Base-by-base conservation (phyloP, 1,140 invertebrate genomes). In the Drosophila navojoa region DNA sequence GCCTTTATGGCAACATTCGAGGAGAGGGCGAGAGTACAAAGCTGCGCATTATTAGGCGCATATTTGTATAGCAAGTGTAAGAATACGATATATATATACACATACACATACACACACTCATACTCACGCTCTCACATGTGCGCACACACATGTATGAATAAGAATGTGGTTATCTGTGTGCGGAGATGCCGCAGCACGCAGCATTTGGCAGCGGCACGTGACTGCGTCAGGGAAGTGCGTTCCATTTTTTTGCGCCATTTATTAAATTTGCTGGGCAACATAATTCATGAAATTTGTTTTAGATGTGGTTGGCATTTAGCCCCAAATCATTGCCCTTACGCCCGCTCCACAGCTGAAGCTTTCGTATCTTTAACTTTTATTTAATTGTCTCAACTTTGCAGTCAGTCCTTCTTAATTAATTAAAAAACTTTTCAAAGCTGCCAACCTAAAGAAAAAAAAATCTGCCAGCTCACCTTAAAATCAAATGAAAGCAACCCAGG, bases 21-120 rank as follows among this genome's bases (percentile, higher is more conserved):
- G 29, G 25, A 11, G 25, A 45, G n/a, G 15, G 35, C 60, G 11
- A 44, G 11, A 38, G 40, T 22, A 49, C 32, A 54, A 74, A 52
- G 66, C 62, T 73, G 38, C 35, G 54, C 77, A 74, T 87, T 87
- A 87, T 87, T 87, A 87, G 82, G 84, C 82, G 79, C 84, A 87
- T 89, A 86, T 86, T 86, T 86, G 82, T 81, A 62, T 38, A 87
- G 79, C 77, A 81, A 86, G 75, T 86, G 81, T 75, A 77, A 77
- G 70, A 71, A 84, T 61, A 77, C 55, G 52, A 50, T 59, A 67
- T 71, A 38, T 59, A 50, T 59, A 67, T 66, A 38, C 49, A 68
- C 49, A 67, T 22, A 63, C 38, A 57, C 42, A 38, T 45, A 68
- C 49, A 67, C 25, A 63, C 38, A 57, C 42, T 25, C 52, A 69